Conservation (phyloP, 1,140 invertebrate genomes). For the Musca domestica region DNA sequence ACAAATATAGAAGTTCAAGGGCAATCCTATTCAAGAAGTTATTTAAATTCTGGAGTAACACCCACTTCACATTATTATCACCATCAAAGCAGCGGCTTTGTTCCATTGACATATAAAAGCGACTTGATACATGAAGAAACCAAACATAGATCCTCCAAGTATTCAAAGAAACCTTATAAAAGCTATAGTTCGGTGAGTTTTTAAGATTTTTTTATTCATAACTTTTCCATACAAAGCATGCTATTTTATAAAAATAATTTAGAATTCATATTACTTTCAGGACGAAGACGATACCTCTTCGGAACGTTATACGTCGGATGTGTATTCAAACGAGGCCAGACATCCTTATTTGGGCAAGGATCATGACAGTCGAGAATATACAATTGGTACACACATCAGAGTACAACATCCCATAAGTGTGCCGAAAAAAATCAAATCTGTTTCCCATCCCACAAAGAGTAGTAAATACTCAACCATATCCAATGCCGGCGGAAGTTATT, state of each 20-base stretch:
- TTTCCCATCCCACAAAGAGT: constrained; percentile 22
- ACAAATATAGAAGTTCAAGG: neutral
- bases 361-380: constrained; percentile 46
- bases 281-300: constrained; percentile 47
- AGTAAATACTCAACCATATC: constrained; percentile 12
- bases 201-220: neutral
- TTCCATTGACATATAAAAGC: constrained; percentile 7
- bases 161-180: constrained; percentile 44
- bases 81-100: constrained; percentile 1
- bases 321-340: constrained; percentile 39
- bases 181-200: constrained; percentile 42
- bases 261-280: constrained; percentile 23
- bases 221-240: neutral
- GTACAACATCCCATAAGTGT: constrained; percentile 49
- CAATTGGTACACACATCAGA: constrained; percentile 49
- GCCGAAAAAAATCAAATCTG: constrained; percentile 38
- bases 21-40: neutral
- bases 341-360: constrained; percentile 20
- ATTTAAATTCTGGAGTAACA: constrained; percentile 3
- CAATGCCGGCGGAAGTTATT: constrained; percentile 9
- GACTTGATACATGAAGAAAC: constrained; percentile 46
- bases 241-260: neutral
- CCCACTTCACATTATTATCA: neutral
- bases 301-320: constrained; percentile 40
- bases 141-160: constrained; percentile 40